Conservation (phyloP, 1,140 invertebrate genomes). For the Hermatobates lingyangjiaoensis region DNA sequence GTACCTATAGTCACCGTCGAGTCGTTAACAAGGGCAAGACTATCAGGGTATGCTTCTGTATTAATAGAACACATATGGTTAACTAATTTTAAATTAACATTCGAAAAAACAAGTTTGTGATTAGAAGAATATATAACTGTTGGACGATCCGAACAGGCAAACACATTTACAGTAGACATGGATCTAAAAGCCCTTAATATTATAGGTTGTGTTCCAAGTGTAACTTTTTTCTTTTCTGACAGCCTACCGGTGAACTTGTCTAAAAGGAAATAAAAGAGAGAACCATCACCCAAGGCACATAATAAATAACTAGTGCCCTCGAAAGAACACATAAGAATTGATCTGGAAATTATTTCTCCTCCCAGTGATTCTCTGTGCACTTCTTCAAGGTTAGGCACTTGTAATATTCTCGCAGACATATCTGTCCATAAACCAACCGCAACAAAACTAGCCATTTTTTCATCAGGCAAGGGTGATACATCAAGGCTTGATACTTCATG, state of each 20-base stretch:
- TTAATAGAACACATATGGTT: constrained; percentile 97
- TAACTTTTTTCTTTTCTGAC: constrained; percentile 71
- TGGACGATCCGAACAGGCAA: constrained; percentile 94
- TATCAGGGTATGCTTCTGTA: constrained; percentile 83
- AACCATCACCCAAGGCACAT: constrained; percentile 90
- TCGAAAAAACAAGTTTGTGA: constrained; percentile 96
- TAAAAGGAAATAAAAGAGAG: constrained; percentile 88
- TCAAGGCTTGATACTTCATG: constrained; percentile 94
- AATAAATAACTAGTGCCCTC: constrained; percentile 69
- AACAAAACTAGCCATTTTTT: constrained; percentile 43
- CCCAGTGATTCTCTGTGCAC: constrained; percentile 70
- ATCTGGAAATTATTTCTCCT: constrained; percentile 90
- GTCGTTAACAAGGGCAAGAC: constrained; percentile 85
- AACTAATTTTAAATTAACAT: constrained; percentile 96
- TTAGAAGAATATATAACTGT: constrained; percentile 98
- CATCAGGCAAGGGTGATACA: constrained; percentile 49
- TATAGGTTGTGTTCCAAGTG: constrained; percentile 91
- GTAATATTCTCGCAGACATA: constrained; percentile 73
- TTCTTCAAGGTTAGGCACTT: constrained; percentile 55
- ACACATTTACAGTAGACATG: constrained; percentile 86
- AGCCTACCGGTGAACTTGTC: constrained; percentile 49
- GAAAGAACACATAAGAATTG: constrained; percentile 84
- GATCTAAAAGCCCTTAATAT: constrained; percentile 80
- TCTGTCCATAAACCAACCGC: constrained; percentile 95
- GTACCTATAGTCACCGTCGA: constrained; percentile 89